phyloP scores from a whole-genome alignment of 2,888 invertebrate genomes.

The Drosophila diplacantha region DNA sequence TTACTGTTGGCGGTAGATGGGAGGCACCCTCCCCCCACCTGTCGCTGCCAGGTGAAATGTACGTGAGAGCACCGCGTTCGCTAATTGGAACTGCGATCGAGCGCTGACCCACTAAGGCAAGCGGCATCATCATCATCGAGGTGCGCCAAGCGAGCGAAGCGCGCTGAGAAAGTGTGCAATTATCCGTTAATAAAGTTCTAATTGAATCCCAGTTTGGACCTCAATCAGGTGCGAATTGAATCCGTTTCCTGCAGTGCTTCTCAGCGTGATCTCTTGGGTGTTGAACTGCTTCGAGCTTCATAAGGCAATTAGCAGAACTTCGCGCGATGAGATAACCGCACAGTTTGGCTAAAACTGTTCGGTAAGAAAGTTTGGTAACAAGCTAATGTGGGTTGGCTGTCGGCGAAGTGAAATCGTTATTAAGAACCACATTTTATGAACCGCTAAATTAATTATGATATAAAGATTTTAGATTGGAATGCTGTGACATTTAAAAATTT shows the following conservation, averaged over 20 bases:
- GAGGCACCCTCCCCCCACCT: neutral
- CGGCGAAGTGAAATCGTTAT: neutral
- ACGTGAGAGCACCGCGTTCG: slow-evolving; percentile 49
- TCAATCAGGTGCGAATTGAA: slow-evolving; percentile 32
- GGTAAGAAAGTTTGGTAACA: slow-evolving; percentile 1
- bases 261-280: slow-evolving; percentile 1
- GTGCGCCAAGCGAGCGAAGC: slow-evolving; percentile 17
- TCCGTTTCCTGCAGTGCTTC: slow-evolving; percentile 4
- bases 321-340: slow-evolving; percentile 15
- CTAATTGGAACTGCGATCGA: slow-evolving; percentile 40
- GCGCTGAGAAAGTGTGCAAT: slow-evolving; percentile 48
- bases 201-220: slow-evolving; percentile 30
- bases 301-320: slow-evolving; percentile 12
- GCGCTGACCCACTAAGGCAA: slow-evolving; percentile 37
- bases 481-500: too few species aligned
- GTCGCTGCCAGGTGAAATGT: slow-evolving; percentile 42
- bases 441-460: neutral
- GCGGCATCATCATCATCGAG: slow-evolving; percentile 5
- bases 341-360: slow-evolving; percentile 3
- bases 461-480: neutral
- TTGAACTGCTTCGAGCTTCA: slow-evolving; percentile 1
- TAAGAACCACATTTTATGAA: slow-evolving; percentile 1
- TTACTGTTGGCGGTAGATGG: neutral
- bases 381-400: neutral
- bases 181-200: slow-evolving; percentile 51